Conservation (phyloP, 2,888 invertebrate species). For the Drosophila algonquin region DNA sequence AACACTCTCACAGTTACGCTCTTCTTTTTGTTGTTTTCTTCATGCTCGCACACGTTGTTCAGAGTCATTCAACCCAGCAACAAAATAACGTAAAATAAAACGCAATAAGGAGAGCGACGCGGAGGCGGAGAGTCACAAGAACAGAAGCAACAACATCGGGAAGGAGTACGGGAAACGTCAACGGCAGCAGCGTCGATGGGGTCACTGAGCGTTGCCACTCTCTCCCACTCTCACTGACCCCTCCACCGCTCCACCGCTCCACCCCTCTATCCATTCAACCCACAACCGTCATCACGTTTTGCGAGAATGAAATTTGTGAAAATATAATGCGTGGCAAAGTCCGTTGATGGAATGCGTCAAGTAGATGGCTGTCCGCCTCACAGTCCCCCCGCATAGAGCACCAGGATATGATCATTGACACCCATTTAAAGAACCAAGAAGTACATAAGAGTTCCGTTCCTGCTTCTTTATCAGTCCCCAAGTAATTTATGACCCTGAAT, state of each 20-base stretch:
- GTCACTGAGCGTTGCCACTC: slow-evolving; percentile 60
- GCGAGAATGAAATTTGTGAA: slow-evolving; percentile 10
- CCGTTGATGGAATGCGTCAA: slow-evolving; percentile 11
- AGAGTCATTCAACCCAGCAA: slow-evolving; percentile 75
- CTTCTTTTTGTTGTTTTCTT: slow-evolving; percentile 53
- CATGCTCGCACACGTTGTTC: slow-evolving; percentile 64
- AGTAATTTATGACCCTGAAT: slow-evolving; percentile 55
- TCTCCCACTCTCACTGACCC: slow-evolving; percentile 20
- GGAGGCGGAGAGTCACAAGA: slow-evolving; percentile 29
- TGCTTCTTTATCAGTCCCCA: slow-evolving; percentile 42
- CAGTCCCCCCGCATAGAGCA: slow-evolving; percentile 1
- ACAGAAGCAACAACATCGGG: slow-evolving; percentile 27
- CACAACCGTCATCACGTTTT: slow-evolving; percentile 20
- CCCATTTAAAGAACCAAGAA: slow-evolving; percentile 27
- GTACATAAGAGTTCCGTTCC: slow-evolving; percentile 2
- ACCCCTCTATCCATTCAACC: background rate
- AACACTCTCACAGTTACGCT: slow-evolving; percentile 55
- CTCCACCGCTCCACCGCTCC: slow-evolving; percentile 3
- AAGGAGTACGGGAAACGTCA: slow-evolving; percentile 43
- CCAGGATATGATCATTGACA: slow-evolving; percentile 62
- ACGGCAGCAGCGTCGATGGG: slow-evolving; percentile 50
- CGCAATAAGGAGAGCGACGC: slow-evolving; percentile 50
- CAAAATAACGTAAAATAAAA: slow-evolving; percentile 72
- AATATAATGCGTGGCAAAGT: slow-evolving; percentile 36
- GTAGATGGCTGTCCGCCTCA: background rate